These are phyloP conservation scores for Ericerus pela DNA, from an alignment of 1,140 invertebrate genomes.

Conservation along the genomic window DNA sequence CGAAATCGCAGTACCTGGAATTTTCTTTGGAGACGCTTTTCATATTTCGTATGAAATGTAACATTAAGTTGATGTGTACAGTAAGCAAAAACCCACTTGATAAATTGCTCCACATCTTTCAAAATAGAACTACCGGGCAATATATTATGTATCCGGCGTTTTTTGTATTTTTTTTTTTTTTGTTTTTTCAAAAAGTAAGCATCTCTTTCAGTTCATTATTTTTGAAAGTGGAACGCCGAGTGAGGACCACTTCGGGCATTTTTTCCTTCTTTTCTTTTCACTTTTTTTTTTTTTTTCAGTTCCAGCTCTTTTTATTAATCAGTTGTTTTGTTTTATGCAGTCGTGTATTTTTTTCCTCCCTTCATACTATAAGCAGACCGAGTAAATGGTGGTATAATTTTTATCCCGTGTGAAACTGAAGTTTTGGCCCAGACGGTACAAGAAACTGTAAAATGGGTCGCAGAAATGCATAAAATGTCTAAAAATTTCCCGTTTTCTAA, in stretches of 20 bases:
- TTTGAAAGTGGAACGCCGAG: background rate
- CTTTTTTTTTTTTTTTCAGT: no score
- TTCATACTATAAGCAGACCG: no score
- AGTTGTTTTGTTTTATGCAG: no score
- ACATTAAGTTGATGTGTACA: conserved; percentile 8
- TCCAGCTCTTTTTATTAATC: no score
- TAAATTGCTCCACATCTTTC: conserved; percentile 10
- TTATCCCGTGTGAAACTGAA: no score
- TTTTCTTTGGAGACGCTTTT: background rate
- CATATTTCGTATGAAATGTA: conserved; percentile 9
- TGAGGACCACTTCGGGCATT: conserved; percentile 5
- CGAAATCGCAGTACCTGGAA: background rate
- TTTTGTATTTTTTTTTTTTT: no score
- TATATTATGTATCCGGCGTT: conserved; percentile 7
- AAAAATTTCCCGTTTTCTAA: no score
- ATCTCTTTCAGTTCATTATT: conserved; percentile 10
- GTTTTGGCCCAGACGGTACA: no score
- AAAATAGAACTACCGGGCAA: conserved; percentile 4
- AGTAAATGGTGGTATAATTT: no score
- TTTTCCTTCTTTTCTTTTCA: background rate
- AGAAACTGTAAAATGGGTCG: no score
- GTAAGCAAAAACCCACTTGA: conserved; percentile 8
- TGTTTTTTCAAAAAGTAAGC: background rate
- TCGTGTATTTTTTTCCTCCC: no score
- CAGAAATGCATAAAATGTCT: no score